Evolutionary conservation across 2,888 invertebrate genomes (phyloP).

Genomic region (Agrotis segetum): DNA sequence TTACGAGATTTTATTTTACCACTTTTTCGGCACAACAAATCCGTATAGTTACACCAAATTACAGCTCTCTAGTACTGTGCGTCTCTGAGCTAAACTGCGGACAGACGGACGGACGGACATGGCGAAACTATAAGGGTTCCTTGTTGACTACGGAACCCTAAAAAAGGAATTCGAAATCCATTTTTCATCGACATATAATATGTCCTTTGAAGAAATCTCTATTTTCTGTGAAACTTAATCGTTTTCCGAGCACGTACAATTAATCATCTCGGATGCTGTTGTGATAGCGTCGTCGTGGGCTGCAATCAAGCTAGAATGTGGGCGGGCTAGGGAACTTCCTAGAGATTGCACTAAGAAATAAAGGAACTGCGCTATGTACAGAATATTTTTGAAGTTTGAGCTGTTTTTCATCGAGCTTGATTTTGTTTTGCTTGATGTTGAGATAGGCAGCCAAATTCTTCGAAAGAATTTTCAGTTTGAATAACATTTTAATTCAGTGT

Average conservation of each 20-base stretch:
- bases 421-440: not conserved
- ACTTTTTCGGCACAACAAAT: no score
- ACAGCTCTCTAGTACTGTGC: no score
- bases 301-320: slow-evolving; percentile 34
- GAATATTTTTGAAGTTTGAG: slow-evolving; percentile 12
- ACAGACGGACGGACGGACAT: no score
- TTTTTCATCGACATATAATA: slow-evolving; percentile 12
- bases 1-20: no score
- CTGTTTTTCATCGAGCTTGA: slow-evolving; percentile 28
- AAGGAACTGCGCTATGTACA: slow-evolving; percentile 5
- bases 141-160: no score
- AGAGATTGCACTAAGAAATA: slow-evolving; percentile 30
- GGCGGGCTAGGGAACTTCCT: slow-evolving; percentile 8
- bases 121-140: no score
- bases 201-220: not conserved
- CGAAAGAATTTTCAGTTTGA: not conserved
- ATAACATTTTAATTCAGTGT: not conserved
- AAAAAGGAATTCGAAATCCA: no score
- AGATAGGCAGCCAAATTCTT: not conserved
- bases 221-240: slow-evolving; percentile 33
- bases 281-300: slow-evolving; percentile 28
- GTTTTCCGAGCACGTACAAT: slow-evolving; percentile 25
- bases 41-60: no score
- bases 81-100: no score
- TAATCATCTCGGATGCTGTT: slow-evolving; percentile 38